A percentile compares a stretch with the other conserved stretches of the same genome.
These are phyloP conservation scores for Lepeophtheirus nordmannii DNA, from an alignment of 2,888 invertebrate species.

Conservation along the genomic window DNA sequence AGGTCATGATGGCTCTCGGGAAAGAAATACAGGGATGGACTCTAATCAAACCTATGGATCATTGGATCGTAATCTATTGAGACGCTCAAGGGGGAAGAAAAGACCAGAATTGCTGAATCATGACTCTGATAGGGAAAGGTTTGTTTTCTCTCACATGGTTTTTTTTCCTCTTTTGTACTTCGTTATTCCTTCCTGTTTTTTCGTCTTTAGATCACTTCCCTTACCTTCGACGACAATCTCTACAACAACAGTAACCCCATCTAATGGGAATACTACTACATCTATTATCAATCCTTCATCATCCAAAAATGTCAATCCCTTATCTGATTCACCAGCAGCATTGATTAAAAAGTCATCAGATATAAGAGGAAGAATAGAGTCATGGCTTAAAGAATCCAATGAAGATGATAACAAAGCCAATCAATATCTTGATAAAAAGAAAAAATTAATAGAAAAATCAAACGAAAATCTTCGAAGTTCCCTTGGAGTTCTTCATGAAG, in stretches of 20 bases:
- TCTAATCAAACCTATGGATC: conserved; percentile 31
- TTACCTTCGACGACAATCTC: neutral
- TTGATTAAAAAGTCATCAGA: neutral
- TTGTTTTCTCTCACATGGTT: neutral
- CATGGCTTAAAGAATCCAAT: conserved; percentile 74
- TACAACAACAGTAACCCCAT: neutral
- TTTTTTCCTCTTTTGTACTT: too few species aligned
- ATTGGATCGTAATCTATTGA: conserved; percentile 71
- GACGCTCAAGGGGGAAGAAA: conserved; percentile 54
- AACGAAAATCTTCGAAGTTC: conserved; percentile 19
- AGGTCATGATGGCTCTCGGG: conserved; percentile 53
- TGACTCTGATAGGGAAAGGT: conserved; percentile 55
- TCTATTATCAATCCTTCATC: conserved; percentile 7
- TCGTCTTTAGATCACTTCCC: conserved; percentile 2
- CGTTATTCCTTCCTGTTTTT: neutral
- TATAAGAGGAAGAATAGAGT: conserved; percentile 54
- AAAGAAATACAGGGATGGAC: conserved; percentile 46
- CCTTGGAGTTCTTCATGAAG: conserved; percentile 59
- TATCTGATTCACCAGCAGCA: conserved; percentile 14
- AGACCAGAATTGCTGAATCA: conserved; percentile 60
- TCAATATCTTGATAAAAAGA: conserved; percentile 26
- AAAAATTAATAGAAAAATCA: conserved; percentile 27
- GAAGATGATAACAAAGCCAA: conserved; percentile 47
- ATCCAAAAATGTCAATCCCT: conserved; percentile 25
- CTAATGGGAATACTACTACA: neutral